Base-by-base conservation (phyloP, 2,888 invertebrate genomes). In the Amphipyra berbera region DNA sequence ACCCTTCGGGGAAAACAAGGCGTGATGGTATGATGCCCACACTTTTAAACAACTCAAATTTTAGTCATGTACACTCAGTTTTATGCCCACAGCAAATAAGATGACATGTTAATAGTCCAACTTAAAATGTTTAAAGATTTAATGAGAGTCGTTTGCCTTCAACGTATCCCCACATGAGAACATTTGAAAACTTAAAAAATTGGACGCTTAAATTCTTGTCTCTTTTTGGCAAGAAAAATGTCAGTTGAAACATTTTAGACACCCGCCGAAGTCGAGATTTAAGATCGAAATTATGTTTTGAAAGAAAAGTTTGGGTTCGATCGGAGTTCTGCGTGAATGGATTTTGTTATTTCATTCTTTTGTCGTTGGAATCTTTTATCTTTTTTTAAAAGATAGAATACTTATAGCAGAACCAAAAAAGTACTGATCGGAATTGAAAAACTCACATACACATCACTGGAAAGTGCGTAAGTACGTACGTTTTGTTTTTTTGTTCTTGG, bases 211-310 rank as follows among this genome's bases (percentile, higher is more conserved):
- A 47, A 75, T 64, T 64, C 21, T 38, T 49, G 37, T 66, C 67
- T 60, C 38, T 40, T 61, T 21, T 59, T 33, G 47, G 45, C 33
- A 52, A 27, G 67, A 40, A 38, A 53, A 64, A 65, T 56, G 45
- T 49, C 49, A 62, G 65, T 35, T 38, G 52, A 46, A 56, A 57
- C 38, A 49, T 71, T 71, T 48, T 33, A 38, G 42, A 53, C 48
- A 61, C 40, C 52, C 68, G 46, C 49, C 59, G 37, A 76, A 76
- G 40, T 73, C 41, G 27, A 65, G 59, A 73, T 76, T 68, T 67
- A 54, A 73, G 56, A 55, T 56, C 48, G 59, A 67, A 66, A 73
- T 76, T 72, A 76, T 67, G 77, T 73, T 76, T 68, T 47, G 45
- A 53, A 73, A 73, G 73, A 63, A 75, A 71, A 71, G 41, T 75